Conservation (phyloP, 2,888 invertebrate species). For the Synergus japonicus region DNA sequence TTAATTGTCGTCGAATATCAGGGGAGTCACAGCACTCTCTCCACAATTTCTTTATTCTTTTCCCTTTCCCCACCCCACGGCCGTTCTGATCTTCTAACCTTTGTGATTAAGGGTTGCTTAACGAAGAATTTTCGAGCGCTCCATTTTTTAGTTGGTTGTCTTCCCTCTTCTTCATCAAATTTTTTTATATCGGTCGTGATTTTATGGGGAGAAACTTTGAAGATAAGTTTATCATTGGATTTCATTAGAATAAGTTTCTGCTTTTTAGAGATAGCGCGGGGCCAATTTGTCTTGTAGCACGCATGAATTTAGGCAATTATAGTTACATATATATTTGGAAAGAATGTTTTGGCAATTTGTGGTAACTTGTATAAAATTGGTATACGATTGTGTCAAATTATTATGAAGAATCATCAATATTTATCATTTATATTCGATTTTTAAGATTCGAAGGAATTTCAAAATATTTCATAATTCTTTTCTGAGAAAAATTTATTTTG, state of each 20-base stretch:
- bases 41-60: conserved; percentile 50
- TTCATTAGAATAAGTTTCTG: not conserved
- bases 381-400: too few species aligned
- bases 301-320: too few species aligned
- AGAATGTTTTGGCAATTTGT: too few species aligned
- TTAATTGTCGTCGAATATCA: conserved; percentile 67
- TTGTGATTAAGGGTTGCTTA: conserved; percentile 24
- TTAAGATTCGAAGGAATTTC: too few species aligned
- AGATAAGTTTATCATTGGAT: not conserved
- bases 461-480: not conserved
- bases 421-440: too few species aligned
- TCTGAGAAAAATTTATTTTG: not conserved
- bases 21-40: conserved; percentile 57
- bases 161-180: conserved; percentile 60
- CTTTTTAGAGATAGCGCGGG: not conserved
- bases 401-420: too few species aligned
- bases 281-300: too few species aligned
- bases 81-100: not conserved
- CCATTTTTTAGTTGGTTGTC: conserved; percentile 63
- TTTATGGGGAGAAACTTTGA: not conserved
- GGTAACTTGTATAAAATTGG: too few species aligned
- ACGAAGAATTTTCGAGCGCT: conserved; percentile 66
- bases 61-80: conserved; percentile 49
- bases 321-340: too few species aligned
- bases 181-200: not conserved